Base-by-base conservation (phyloP, 2,888 invertebrate species). In the Hecatera dysodea region DNA sequence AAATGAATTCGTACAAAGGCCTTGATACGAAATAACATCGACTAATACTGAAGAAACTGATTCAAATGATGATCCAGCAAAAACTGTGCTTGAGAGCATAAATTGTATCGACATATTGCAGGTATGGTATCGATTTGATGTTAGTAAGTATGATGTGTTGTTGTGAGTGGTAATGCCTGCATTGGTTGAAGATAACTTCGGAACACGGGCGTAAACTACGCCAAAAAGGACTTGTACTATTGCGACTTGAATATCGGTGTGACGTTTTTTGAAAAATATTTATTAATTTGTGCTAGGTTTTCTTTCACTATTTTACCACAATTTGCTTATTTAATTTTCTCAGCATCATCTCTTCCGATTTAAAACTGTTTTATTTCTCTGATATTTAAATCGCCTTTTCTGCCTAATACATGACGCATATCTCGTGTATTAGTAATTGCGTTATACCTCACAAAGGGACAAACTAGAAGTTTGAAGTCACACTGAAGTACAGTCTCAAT, bases 21-120 rank as follows among this genome's bases (percentile, higher is more conserved):
- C 55, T 65, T 77, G 81, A 65, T 52, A 48, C 15, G 67, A 55
- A 65, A 60, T n/a, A 67, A 61, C 59, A 57, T 42, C 19, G 1
- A 9, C 42, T 74, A 72, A 81, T 74, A 66, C 44, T 53, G 12
- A 12, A 19, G 27, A 39, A 55, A 73, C 52, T 57, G 67, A 80
- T 80, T 64, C 36, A 24, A n/a, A 33, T 44, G 22, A 78, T 74
- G 67, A 78, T 62, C 5, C 8, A 2, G 48, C 53, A 19, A 8
- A 15, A 72, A 73, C 62, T 68, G 24, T 74, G 66, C 24, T 27
- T 17, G 72, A 70, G 52, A 82, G 65, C 61, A 65, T 82, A 68
- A 76, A 8, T 67, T 24, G 15, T 8, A 46, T 15, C 6, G n/a
- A 42, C 27, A 22, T n/a, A 55, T 55, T n/a, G 19, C 7, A 12